These are phyloP conservation scores for Drosophila siamana DNA, from an alignment of 2,888 invertebrate genomes.

Conservation along the genomic window DNA sequence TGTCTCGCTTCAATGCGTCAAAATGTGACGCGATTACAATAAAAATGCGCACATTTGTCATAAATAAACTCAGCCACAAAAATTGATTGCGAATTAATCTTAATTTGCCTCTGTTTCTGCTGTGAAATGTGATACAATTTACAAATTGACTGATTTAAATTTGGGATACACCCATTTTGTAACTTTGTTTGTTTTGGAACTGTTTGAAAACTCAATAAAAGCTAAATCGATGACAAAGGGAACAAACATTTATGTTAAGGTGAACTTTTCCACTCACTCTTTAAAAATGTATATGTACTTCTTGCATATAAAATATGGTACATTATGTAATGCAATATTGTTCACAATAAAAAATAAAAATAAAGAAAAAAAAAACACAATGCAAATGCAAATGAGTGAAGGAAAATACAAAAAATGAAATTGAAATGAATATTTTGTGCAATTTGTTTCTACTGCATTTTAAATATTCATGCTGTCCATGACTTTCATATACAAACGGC, in stretches of 20 bases:
- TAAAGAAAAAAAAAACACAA: conserved; percentile 19
- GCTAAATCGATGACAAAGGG: too few species aligned
- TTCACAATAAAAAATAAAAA: conserved; percentile 29
- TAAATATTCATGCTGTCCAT: conserved; percentile 69
- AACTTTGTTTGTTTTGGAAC: too few species aligned
- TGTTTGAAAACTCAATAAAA: too few species aligned
- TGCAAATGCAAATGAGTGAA: conserved; percentile 26
- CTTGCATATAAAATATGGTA: background rate
- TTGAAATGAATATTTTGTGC: conserved; percentile 72
- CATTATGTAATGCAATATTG: conserved; percentile 17
- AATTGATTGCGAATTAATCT: conserved; percentile 40
- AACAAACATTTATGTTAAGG: too few species aligned
- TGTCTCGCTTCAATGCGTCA: conserved; percentile 51
- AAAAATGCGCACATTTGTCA: conserved; percentile 37
- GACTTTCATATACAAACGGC: conserved; percentile 5
- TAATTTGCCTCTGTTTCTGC: conserved; percentile 33
- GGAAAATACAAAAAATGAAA: conserved; percentile 53
- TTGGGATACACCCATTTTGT: too few species aligned
- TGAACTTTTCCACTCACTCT: background rate
- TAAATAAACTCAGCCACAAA: conserved; percentile 27
- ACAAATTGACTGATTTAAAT: too few species aligned
- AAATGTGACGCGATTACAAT: conserved; percentile 44
- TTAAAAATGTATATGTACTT: background rate
- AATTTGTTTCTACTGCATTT: conserved; percentile 66
- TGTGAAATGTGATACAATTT: conserved; percentile 10